A percentile compares a stretch with the other conserved stretches of the same genome.
phyloP scores from a whole-genome alignment of 2,113 vertebrate species.

The Brachionichthys hirsutus region DNA sequence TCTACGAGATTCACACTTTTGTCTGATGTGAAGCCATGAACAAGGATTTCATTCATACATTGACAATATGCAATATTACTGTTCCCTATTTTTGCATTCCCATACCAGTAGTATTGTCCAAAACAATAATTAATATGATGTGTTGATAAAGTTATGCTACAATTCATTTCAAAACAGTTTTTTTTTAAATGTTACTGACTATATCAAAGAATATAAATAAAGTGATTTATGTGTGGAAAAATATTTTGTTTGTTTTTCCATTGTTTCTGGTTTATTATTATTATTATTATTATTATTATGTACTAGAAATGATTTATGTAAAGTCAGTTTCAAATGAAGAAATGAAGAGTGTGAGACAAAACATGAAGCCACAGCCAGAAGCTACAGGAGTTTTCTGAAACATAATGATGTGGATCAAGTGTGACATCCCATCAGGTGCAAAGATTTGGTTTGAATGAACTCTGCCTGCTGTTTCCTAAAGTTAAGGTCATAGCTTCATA shows the following conservation, averaged over 20 bases:
- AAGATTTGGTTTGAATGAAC: no score
- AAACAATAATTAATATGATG: conserved; percentile 10
- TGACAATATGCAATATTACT: conserved; percentile 19
- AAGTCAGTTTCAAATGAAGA: neutral
- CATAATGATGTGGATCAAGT: no score
- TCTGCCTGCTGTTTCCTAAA: no score
- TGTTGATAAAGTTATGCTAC: conserved; percentile 22
- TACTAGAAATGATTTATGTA: neutral
- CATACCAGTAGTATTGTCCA: conserved; percentile 20
- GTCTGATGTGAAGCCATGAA: conserved; percentile 8
- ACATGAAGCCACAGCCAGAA: no score
- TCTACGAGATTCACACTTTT: neutral
- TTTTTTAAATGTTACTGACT: conserved; percentile 36
- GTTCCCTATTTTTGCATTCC: conserved; percentile 18
- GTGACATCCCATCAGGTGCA: no score
- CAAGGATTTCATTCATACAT: conserved; percentile 22
- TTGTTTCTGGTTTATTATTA: conserved; percentile 1
- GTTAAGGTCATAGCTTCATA: no score
- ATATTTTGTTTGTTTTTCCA: conserved; percentile 23
- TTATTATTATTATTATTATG: neutral
- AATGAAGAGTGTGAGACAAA: no score
- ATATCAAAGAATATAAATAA: conserved; percentile 67
- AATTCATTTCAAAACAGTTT: conserved; percentile 29
- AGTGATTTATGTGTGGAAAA: conserved; percentile 57
- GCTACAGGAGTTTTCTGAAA: no score